Percentiles rank a stretch among this genome's conserved stretches.
These are phyloP conservation scores for Tenualosa thibaudeaui DNA, from an alignment of 2,797 vertebrate genomes.

Conservation along the genomic window DNA sequence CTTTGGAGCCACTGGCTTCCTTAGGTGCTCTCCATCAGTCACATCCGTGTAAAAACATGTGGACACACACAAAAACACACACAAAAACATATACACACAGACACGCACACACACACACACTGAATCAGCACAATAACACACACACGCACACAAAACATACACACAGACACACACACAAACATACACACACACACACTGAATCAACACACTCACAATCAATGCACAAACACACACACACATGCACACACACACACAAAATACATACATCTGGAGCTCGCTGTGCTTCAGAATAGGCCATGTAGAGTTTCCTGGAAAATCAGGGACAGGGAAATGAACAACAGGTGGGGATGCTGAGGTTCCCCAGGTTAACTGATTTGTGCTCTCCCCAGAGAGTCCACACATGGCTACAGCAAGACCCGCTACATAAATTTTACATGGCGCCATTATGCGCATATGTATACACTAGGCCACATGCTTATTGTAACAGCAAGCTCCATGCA, in stretches of 20 bases:
- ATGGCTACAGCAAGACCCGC: neutral
- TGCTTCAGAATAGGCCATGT: neutral
- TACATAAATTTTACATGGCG: neutral
- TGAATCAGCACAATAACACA: no score
- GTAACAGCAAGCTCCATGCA: neutral
- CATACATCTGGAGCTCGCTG: neutral
- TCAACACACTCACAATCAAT: no score
- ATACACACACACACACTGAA: neutral
- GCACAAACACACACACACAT: neutral
- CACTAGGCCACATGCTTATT: neutral
- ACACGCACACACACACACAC: neutral
- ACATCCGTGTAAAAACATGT: neutral
- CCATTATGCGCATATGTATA: neutral
- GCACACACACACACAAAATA: neutral
- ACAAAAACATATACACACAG: neutral
- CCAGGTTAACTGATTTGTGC: conserved; percentile 15
- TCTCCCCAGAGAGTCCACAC: neutral
- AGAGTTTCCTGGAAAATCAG: neutral
- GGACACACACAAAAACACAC: neutral
- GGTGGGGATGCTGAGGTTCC: neutral
- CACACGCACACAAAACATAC: neutral
- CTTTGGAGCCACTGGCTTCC: neutral
- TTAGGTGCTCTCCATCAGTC: neutral
- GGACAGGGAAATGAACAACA: neutral
- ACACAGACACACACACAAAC: neutral